Evolutionary conservation across 2,797 vertebrate species (phyloP).

Genomic region (Myoxocephalus aenaeus): DNA sequence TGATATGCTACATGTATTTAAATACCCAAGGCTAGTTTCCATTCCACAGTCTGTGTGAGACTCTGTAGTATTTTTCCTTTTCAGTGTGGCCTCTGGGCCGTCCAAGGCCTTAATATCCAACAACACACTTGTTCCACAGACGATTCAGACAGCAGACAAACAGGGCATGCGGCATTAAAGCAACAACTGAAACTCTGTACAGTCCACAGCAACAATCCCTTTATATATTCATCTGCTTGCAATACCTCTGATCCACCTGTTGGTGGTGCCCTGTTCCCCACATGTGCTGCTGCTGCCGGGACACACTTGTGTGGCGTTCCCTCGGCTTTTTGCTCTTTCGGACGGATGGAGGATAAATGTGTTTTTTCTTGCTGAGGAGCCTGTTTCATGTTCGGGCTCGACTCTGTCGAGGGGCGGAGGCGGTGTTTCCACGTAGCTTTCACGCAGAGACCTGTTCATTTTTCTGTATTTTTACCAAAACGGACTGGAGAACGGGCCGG

Average conservation of each 20-base stretch:
- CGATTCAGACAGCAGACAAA: slow-evolving; percentile 55
- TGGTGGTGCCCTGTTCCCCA: slow-evolving; percentile 57
- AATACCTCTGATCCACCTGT: slow-evolving; percentile 80
- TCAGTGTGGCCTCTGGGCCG: slow-evolving; percentile 71
- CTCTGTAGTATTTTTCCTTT: slow-evolving; percentile 41
- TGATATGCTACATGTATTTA: slow-evolving; percentile 6
- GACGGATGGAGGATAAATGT: slow-evolving; percentile 8
- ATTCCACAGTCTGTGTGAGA: slow-evolving; percentile 10
- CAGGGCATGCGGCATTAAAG: slow-evolving; percentile 70
- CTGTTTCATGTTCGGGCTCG: slow-evolving; percentile 18
- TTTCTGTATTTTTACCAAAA: slow-evolving; percentile 47
- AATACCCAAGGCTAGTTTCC: slow-evolving; percentile 8
- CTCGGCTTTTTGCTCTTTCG: slow-evolving; percentile 35
- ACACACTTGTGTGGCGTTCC: slow-evolving; percentile 16
- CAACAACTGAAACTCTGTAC: slow-evolving; percentile 74
- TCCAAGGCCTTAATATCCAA: slow-evolving; percentile 76
- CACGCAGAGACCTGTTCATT: slow-evolving; percentile 21
- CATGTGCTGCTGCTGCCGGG: slow-evolving; percentile 51
- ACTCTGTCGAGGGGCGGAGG: background rate
- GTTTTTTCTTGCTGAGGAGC: slow-evolving; percentile 21
- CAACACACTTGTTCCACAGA: slow-evolving; percentile 50
- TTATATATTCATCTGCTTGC: slow-evolving; percentile 85
- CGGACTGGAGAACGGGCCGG: background rate
- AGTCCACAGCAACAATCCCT: slow-evolving; percentile 86
- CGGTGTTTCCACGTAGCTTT: slow-evolving; percentile 28